These are phyloP conservation scores for Acutogordius australiensis DNA, from an alignment of 2,888 invertebrate genomes.

Conservation along the genomic window DNA sequence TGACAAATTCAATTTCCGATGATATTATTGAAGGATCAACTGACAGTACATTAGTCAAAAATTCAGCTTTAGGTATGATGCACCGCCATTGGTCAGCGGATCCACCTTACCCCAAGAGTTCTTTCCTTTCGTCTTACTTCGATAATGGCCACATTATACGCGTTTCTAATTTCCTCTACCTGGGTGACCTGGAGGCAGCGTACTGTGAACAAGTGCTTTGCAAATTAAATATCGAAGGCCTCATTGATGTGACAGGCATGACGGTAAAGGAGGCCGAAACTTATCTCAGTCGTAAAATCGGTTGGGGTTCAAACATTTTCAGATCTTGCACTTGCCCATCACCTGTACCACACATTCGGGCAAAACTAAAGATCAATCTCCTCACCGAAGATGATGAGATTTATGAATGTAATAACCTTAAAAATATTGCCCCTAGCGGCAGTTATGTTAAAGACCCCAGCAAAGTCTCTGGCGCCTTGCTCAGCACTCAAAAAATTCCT, in stretches of 20 bases:
- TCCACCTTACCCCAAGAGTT: too few species aligned
- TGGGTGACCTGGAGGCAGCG: slow-evolving; percentile 25
- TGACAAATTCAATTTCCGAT: too few species aligned
- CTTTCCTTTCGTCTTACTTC: background rate
- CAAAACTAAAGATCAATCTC: slow-evolving; percentile 13
- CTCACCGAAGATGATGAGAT: too few species aligned
- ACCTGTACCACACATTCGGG: slow-evolving; percentile 18
- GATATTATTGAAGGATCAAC: too few species aligned
- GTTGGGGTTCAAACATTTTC: slow-evolving; percentile 16
- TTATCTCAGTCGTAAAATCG: slow-evolving; percentile 16
- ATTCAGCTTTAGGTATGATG: too few species aligned
- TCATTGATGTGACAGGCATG: slow-evolving; percentile 25
- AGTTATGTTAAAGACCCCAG: too few species aligned
- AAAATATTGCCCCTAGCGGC: too few species aligned
- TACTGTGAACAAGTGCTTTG: slow-evolving; percentile 25
- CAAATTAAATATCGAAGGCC: slow-evolving; percentile 23
- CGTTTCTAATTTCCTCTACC: slow-evolving; percentile 21
- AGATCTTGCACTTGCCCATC: slow-evolving; percentile 19
- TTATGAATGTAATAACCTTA: too few species aligned
- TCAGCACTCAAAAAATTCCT: background rate
- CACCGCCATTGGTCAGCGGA: too few species aligned
- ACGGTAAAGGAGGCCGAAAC: slow-evolving; percentile 14
- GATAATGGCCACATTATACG: background rate
- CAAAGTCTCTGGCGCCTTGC: background rate
- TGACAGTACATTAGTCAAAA: too few species aligned